Evolutionary conservation across 1,140 invertebrate genomes (phyloP), one percentile per base, ranked within the genome.

Genomic region (Zaprionus africanus): DNA sequence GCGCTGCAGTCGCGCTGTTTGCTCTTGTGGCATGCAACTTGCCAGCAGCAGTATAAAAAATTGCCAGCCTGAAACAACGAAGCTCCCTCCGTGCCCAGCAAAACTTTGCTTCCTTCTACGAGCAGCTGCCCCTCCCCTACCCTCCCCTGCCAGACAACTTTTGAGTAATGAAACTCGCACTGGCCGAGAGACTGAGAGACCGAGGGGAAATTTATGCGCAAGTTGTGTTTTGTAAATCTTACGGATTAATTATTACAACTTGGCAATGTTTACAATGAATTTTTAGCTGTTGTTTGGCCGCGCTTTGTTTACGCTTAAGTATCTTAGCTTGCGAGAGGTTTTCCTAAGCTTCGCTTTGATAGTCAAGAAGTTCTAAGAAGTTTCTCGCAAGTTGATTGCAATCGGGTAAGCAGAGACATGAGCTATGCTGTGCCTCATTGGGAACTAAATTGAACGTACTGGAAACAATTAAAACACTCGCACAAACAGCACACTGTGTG

Each of bases 201-300:
- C 2, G 46, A 49, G n/a, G 46, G 41, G 17, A 77, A 82, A 87
- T 72, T 87, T 83, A 77, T 81, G 56, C 65, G 65, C 60, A 69
- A 68, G 68, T 73, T 75, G 56, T 70, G 76, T 81, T 78, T 76
- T 90, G 85, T 77, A 90, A 90, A 90, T 90, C 85, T 77, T 75
- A 77, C 76, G 86, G 85, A 90, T 90, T 90, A 90, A 90, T 90
- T 90, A 90, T 90, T 90, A 90, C 85, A 85, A 82, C 81, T 88
- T 76, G 85, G 81, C 81, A 82, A 83, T 90, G 85, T 82, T 85
- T 90, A 90, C 85, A 83, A 79, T 79, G 85, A 74, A 82, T 90
- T 75, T 75, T 56, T 57, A 74, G 65, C 34, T 72, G n/a, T 68
- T 59, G 41, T 51, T 66, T 58, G 57, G 56, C 61, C 36, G 19